Evolutionary conservation across 2,888 invertebrate species (phyloP).

Genomic region (Tipula unca): DNA sequence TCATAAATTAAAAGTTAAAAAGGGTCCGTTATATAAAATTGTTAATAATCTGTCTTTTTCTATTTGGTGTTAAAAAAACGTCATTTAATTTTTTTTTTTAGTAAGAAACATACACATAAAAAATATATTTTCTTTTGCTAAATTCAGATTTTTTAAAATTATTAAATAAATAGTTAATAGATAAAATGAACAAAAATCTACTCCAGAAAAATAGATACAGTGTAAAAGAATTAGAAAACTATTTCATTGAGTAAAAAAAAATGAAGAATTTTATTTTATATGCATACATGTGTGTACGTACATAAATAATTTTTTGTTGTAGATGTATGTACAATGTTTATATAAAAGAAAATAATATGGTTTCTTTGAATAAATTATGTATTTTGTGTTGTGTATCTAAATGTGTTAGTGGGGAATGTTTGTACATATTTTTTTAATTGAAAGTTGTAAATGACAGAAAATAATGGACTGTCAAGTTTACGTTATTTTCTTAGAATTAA

Average conservation of each 20-base stretch:
- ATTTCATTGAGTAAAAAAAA: background rate
- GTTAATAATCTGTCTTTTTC: background rate
- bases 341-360: background rate
- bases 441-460: background rate
- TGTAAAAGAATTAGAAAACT: background rate
- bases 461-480: background rate
- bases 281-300: background rate
- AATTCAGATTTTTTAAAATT: background rate
- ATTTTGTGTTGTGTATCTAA: background rate
- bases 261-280: background rate
- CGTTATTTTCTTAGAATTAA: background rate
- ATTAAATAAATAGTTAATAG: background rate
- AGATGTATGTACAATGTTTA: background rate
- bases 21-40: background rate
- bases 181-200: background rate
- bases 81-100: background rate
- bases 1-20: background rate
- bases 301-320: background rate
- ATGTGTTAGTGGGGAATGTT: background rate
- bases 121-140: background rate
- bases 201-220: background rate
- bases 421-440: background rate
- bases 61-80: background rate
- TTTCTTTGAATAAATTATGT: slow-evolving; percentile 14
- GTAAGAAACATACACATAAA: background rate